phyloP scores from a whole-genome alignment of 2,113 vertebrate species.

The Cyanistes caeruleus region DNA sequence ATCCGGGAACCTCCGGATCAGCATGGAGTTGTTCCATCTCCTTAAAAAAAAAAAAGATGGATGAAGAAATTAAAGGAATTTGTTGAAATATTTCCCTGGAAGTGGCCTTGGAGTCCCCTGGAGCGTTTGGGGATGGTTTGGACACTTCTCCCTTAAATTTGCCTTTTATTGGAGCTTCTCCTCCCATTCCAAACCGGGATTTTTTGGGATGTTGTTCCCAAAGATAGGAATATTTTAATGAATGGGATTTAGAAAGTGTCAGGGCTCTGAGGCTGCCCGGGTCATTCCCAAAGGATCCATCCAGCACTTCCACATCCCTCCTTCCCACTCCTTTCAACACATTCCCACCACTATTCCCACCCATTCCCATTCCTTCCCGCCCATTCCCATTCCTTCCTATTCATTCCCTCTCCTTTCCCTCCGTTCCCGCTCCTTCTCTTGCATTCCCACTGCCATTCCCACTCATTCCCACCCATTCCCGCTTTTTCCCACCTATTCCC shows the following conservation, averaged over 20 bases:
- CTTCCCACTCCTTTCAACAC: background rate
- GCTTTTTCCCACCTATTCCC: background rate
- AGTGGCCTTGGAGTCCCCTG: fast-evolving
- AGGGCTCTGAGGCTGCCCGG: background rate
- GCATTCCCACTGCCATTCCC: too few relatives aligned
- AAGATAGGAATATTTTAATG: background rate
- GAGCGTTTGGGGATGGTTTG: background rate
- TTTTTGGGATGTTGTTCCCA: background rate
- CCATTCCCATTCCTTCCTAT: fast-evolving
- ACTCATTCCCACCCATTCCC: fast-evolving
- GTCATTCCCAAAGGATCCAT: background rate
- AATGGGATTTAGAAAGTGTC: background rate
- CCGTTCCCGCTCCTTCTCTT: fast-evolving
- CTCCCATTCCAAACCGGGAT: fast-evolving
- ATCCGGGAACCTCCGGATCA: background rate
- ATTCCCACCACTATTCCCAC: background rate
- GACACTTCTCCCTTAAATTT: background rate
- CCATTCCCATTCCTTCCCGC: fast-evolving
- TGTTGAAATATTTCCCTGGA: background rate
- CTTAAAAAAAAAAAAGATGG: background rate
- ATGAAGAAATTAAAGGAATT: background rate
- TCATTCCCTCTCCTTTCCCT: background rate
- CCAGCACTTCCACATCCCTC: fast-evolving
- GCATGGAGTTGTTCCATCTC: background rate
- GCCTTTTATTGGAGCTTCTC: background rate